Base-by-base conservation (phyloP, 2,797 vertebrate genomes). In the Catharus ustulatus region DNA sequence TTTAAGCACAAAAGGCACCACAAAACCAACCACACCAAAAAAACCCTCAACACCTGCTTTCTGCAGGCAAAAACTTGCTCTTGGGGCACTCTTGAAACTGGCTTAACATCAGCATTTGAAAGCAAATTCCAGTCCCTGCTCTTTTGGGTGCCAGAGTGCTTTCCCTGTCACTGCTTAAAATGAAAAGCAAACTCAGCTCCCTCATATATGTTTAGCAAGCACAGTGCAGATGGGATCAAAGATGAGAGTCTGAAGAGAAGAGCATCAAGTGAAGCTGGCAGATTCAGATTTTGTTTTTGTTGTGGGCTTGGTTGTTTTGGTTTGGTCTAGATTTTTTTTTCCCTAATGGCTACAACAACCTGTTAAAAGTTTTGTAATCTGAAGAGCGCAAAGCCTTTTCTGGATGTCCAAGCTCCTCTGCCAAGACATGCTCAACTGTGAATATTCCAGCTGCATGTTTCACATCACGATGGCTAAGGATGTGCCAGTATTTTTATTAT, bases 381-480 rank as follows among this genome's bases (percentile, higher is more conserved):
- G 85, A 93, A 86, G 83, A 89, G 45, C 22, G 3, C 74, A 81
- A 95, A 77, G 64, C 64, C 74, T 94, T 82, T 93, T 94, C 89
- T 87, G 83, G 48, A 83, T 51, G 83, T 82, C 81, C 64, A 84
- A 54, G 67, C 57, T 74, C 48, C 61, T 88, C 66, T 93, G 92
- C 94, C 92, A 93, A 94, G 72, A 93, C 64, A 29, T 72, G 85
- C 81, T 95, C 17, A 21, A 79, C 78, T 92, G 74, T 83, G 85
- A 95, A 88, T 96, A 92, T 88, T 95, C 89, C 89, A 97, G 87
- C 91, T 92, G 84, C 85, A 63, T 89, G 92, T 93, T 97, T 96
- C 93, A 89, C 82, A 92, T 93, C 89, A 95, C 7, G 3, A 78
- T 86, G 58, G 68, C 67, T 92, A 90, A 83, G 61, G 52, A 92